Percentiles rank a stretch among this genome's conserved stretches.
Conservation (phyloP, 2,113 vertebrate genomes). For the Onychorhynchus coronatus region DNA sequence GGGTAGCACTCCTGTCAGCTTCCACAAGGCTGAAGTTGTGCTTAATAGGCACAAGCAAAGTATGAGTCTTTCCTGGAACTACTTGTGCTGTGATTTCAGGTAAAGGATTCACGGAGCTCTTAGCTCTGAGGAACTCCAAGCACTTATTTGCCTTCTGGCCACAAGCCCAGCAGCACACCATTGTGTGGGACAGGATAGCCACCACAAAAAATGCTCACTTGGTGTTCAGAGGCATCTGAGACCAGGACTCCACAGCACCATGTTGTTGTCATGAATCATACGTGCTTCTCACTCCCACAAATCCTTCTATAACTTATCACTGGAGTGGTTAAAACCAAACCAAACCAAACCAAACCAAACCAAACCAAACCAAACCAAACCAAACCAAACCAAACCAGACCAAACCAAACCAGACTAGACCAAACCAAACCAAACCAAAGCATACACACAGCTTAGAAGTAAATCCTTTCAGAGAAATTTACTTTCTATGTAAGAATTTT, state of each 20-base stretch:
- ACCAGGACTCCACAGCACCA: neutral
- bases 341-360: neutral
- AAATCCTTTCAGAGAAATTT: neutral
- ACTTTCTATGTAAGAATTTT: neutral
- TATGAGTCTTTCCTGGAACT: neutral
- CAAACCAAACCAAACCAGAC: neutral
- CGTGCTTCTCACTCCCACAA: neutral
- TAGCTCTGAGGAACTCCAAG: neutral
- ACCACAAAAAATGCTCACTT: accelerated
- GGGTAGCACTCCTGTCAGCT: neutral
- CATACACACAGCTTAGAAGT: neutral
- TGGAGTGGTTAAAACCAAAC: neutral
- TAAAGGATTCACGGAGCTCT: neutral
- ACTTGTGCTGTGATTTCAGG: neutral
- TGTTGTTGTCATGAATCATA: neutral
- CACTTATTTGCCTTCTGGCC: neutral
- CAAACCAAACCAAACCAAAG: neutral
- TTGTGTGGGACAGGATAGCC: neutral
- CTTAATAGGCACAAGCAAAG: neutral
- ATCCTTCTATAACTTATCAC: neutral
- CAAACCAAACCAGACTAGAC: too few species aligned
- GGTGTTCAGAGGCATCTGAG: neutral
- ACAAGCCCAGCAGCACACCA: accelerated
- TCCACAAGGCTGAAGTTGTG: neutral
- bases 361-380: too few species aligned